Conservation (phyloP, 64 coral and sea anemone genomes). For the Montipora efflorescens region DNA sequence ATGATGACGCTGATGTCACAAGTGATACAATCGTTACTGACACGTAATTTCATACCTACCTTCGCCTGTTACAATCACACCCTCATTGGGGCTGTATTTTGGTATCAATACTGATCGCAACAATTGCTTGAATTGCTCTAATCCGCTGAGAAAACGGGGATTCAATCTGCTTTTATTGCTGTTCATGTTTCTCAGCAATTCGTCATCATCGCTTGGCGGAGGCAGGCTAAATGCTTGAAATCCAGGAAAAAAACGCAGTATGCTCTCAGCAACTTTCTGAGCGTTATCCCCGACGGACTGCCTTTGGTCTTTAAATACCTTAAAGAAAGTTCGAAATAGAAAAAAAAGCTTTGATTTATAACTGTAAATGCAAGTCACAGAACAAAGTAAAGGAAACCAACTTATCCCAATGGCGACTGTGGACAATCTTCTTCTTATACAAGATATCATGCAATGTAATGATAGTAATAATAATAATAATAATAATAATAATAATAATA, state of each 20-base stretch:
- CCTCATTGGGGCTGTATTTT: constrained; percentile 3
- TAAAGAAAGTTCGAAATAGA: no score
- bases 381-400: no score
- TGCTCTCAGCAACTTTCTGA: neutral
- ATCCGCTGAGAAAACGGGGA: neutral
- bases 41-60: neutral
- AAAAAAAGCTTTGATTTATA: no score
- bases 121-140: neutral
- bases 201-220: constrained; percentile 58
- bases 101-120: neutral
- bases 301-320: no score
- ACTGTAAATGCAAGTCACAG: no score
- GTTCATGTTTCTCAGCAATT: constrained; percentile 37
- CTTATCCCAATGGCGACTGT: no score
- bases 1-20: neutral
- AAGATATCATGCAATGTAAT: no score
- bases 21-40: neutral
- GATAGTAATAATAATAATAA: no score
- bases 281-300: neutral
- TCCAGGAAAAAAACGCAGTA: no score
- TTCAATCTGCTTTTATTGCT: neutral
- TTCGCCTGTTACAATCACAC: constrained; percentile 23
- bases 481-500: no score
- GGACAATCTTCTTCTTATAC: no score
- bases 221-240: constrained; percentile 33